Evolutionary conservation across 2,888 invertebrate genomes (phyloP), one percentile per base, ranked within the genome.

Genomic region (Euproctis similis): DNA sequence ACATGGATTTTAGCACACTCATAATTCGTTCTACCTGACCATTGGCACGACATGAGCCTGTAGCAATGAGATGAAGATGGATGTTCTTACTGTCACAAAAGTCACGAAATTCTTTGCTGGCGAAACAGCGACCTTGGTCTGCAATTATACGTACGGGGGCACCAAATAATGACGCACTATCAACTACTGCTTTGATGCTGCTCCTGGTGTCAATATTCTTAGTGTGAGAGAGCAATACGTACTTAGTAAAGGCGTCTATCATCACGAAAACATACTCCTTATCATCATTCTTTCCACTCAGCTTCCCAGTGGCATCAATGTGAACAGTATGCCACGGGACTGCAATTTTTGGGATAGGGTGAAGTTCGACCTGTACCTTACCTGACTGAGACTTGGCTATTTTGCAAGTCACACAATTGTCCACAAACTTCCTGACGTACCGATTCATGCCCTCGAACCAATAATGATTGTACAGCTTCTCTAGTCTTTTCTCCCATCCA

Each of bases 321-420:
- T 35, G 35, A n/a, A 37, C 14, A 4, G 28, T 30, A 11, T 34
- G 31, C 28, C 28, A 28, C 1, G 26, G 30, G 3, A 22, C 22
- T 3, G 20, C 4, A 1, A 17, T 7, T 8, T 29, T 62, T 1
- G 50, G 52, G 8, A 59, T 60, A 1, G 58, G 46, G 21, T 61
- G 59, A 1, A 60, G 24, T 18, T 48, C 42, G n/a, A 38, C 50
- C 30, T 53, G 54, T 8, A 36, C 23, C 30, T 42, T 50, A 4
- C 61, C 62, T 3, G 57, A 50, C 5, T 26, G 8, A 3, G 46
- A 35, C 27, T 61, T 61, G 0, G 56, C 36, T 4, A 53, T 13
- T 35, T 38, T 51, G 30, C 61, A 61, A 2, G 53, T 59, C 2
- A 56, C 28, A n/a, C n/a, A n/a, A n/a, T n/a, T n/a, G n/a, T n/a